Percentiles rank a stretch among this genome's conserved stretches.
Evolutionary conservation across 2,888 invertebrate genomes (phyloP).

Genomic region (Panorpa germanica): DNA sequence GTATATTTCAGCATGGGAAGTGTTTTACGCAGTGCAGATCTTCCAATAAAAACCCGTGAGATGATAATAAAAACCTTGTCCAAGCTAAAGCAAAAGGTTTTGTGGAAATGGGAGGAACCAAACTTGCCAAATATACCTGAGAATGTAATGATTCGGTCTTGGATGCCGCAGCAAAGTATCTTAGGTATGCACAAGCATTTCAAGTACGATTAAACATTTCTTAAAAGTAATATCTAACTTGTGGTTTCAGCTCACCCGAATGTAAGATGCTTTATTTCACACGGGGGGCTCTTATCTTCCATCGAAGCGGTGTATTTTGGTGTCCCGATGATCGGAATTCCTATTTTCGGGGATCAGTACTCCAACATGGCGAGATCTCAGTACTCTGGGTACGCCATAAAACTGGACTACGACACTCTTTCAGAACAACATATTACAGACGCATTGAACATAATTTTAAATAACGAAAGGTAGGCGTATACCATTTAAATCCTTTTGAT

Average conservation of each 20-base stretch:
- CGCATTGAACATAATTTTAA: slow-evolving; percentile 21
- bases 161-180: slow-evolving; percentile 23
- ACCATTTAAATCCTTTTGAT: too few relatives aligned
- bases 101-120: slow-evolving; percentile 26
- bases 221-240: too few relatives aligned
- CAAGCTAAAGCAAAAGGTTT: slow-evolving; percentile 21
- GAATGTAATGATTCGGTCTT: too few relatives aligned
- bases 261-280: slow-evolving; percentile 33
- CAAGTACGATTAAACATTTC: too few relatives aligned
- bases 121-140: too few relatives aligned
- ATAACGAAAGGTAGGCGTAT: too few relatives aligned
- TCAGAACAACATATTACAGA: slow-evolving; percentile 21
- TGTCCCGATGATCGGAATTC: slow-evolving; percentile 30
- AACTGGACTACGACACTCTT: slow-evolving; percentile 21
- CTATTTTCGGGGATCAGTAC: slow-evolving; percentile 29
- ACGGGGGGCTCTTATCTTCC: slow-evolving; percentile 34
- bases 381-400: slow-evolving; percentile 22
- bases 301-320: slow-evolving; percentile 30
- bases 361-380: slow-evolving; percentile 26
- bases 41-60: too few relatives aligned
- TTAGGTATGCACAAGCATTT: too few relatives aligned
- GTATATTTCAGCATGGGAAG: slow-evolving; percentile 11
- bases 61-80: too few relatives aligned
- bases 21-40: too few relatives aligned
- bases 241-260: slow-evolving; percentile 29